Percentiles rank a stretch among this genome's conserved stretches.
phyloP scores from a whole-genome alignment of 2,888 invertebrate genomes.

The Elmis aenea region DNA sequence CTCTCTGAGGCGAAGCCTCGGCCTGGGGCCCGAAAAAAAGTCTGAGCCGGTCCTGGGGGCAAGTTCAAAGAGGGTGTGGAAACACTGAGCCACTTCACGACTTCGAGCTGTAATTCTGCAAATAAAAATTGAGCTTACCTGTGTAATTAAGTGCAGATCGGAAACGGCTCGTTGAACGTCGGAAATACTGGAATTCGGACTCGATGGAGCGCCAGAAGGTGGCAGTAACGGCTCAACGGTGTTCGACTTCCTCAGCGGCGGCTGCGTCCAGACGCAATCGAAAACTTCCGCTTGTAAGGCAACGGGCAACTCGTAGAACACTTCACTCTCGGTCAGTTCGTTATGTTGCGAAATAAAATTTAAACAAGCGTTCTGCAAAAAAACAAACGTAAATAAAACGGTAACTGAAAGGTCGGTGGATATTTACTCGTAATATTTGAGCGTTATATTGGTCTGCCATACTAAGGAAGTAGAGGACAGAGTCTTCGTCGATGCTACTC shows the following conservation, averaged over 20 bases:
- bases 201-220: constrained; percentile 20
- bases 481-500: constrained; percentile 57
- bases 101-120: constrained; percentile 7
- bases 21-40: too few relatives aligned
- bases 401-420: neutral
- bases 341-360: constrained; percentile 52
- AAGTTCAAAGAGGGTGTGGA: too few relatives aligned
- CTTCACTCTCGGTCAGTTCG: constrained; percentile 51
- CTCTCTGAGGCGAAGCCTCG: too few relatives aligned
- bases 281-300: constrained; percentile 56
- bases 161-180: constrained; percentile 23
- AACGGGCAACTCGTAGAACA: constrained; percentile 54
- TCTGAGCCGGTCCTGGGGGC: too few relatives aligned
- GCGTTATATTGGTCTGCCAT: constrained; percentile 65
- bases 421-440: constrained; percentile 50
- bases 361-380: constrained; percentile 49
- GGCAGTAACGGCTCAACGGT: constrained; percentile 27
- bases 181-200: constrained; percentile 24
- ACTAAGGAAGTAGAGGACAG: constrained; percentile 58
- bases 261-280: constrained; percentile 43
- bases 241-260: constrained; percentile 22
- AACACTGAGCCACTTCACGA: too few relatives aligned
- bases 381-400: constrained; percentile 1
- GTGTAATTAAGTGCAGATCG: constrained; percentile 8
- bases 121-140: constrained; percentile 8